Evolutionary conservation across 1,140 invertebrate species (phyloP), one percentile per base, ranked within the genome.

Genomic region (Heliconius himera): DNA sequence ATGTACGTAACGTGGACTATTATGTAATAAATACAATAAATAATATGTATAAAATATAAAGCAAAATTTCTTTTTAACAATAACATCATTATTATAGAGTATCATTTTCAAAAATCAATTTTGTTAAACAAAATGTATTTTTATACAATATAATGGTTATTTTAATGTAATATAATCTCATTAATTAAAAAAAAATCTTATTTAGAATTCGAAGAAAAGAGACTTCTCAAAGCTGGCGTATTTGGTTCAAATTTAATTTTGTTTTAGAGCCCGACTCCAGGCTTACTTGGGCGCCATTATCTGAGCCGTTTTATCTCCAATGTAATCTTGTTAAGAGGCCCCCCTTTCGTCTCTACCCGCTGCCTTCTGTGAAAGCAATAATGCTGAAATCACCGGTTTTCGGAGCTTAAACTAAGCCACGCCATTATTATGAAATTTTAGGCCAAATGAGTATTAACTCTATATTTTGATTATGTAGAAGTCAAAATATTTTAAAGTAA

Each of bases 311-410:
- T 94, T 93, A 94, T 94, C 93, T 92, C 81, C 87, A 89, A 92
- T 92, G 93, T 94, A 94, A 94, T 94, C 93, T 94, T 94, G 93
- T 94, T 94, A 94, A 94, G 91, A 94, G 93, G 88, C 87, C 71
- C 80, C 81, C 85, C 83, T 70, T 78, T 77, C 79, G 79, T 29
- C 49, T 73, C 36, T 76, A 70, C 81, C 79, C 77, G 81, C 79
- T 70, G 75, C 82, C 84, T 73, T 81, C 84, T 76, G 80, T 80
- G 73, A 80, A 89, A 85, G 92, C 87, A 93, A 93, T 93, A 93
- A 92, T 82, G 86, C 88, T 88, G 88, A 90, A 90, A 92, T 91
- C 90, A 90, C 86, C 88, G 91, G 87, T 90, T 92, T 91, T 92
- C 82, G 89, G 88, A 89, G 89, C 91, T 92, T 90, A 89, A 84